Evolutionary conservation across 2,113 vertebrate genomes (phyloP).

Genomic region (Tringa solitaria): DNA sequence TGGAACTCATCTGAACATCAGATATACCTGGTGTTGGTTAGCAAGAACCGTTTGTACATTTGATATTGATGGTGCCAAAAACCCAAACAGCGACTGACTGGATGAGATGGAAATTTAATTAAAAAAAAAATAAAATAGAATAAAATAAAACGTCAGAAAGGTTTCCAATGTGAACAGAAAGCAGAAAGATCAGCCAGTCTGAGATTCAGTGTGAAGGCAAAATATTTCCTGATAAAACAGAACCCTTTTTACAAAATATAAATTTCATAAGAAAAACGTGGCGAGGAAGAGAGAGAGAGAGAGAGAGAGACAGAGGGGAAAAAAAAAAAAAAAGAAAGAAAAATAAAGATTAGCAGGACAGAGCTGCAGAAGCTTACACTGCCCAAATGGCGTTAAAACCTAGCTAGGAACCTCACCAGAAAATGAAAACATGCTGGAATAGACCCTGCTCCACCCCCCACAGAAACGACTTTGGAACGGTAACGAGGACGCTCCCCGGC

Average conservation of each 20-base stretch:
- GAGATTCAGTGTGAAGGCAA: constrained; percentile 68
- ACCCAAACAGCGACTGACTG: constrained; percentile 79
- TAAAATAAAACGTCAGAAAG: neutral
- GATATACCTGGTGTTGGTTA: constrained; percentile 89
- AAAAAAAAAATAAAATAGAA: constrained; percentile 33
- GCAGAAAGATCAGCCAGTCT: constrained; percentile 65
- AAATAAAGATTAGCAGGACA: constrained; percentile 42
- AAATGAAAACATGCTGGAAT: constrained; percentile 48
- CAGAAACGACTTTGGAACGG: neutral
- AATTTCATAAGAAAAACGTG: constrained; percentile 71
- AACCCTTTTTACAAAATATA: constrained; percentile 79
- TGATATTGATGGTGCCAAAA: constrained; percentile 85
- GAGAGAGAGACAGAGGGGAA: constrained; percentile 26
- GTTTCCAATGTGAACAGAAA: constrained; percentile 22
- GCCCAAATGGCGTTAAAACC: constrained; percentile 67
- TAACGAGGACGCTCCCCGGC: constrained; percentile 12
- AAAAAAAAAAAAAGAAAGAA: neutral
- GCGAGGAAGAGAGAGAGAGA: constrained; percentile 29
- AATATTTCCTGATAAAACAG: constrained; percentile 73
- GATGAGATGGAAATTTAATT: constrained; percentile 60
- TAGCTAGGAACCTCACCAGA: constrained; percentile 27
- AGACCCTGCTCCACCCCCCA: constrained; percentile 28
- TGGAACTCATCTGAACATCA: constrained; percentile 93
- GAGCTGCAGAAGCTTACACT: constrained; percentile 70
- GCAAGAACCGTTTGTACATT: constrained; percentile 90